Evolutionary conservation across 2,797 vertebrate species (phyloP).

Genomic region (Clarias laeviceps): DNA sequence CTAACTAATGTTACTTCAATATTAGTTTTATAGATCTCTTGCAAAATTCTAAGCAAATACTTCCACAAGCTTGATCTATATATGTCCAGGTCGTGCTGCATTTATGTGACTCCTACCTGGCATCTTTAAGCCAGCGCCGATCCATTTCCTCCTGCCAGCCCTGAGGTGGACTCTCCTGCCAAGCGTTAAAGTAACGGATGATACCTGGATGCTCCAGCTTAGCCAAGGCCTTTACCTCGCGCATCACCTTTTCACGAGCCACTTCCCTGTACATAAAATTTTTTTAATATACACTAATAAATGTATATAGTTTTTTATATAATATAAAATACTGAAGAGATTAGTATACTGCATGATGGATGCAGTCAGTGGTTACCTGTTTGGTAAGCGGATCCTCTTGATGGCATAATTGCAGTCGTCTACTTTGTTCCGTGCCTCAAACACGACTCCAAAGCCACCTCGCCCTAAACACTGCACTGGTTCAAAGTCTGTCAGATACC

Average conservation of each 20-base stretch:
- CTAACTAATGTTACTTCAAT: neutral
- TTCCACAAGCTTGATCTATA: neutral
- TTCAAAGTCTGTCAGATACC: constrained; percentile 97
- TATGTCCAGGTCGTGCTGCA: too few species aligned
- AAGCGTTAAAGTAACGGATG: constrained; percentile 98
- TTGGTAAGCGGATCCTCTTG: constrained; percentile 96
- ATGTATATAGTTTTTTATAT: too few species aligned
- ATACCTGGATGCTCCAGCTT: constrained; percentile 97
- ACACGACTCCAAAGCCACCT: constrained; percentile 96
- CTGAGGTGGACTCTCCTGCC: constrained; percentile 95
- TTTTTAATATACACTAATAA: neutral
- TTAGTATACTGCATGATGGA: neutral
- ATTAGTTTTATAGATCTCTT: neutral
- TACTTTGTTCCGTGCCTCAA: constrained; percentile 97
- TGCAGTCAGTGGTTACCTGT: constrained; percentile 77
- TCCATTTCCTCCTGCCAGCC: constrained; percentile 98
- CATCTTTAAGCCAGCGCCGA: constrained; percentile 91
- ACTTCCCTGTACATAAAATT: constrained; percentile 77
- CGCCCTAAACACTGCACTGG: constrained; percentile 95
- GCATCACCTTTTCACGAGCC: constrained; percentile 97
- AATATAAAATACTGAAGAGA: neutral
- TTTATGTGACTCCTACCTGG: constrained; percentile 76
- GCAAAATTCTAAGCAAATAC: neutral
- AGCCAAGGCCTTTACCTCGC: constrained; percentile 95
- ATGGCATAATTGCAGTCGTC: constrained; percentile 99